These are phyloP conservation scores for Borostomias antarcticus DNA, from an alignment of 2,797 vertebrate genomes.

Conservation along the genomic window DNA sequence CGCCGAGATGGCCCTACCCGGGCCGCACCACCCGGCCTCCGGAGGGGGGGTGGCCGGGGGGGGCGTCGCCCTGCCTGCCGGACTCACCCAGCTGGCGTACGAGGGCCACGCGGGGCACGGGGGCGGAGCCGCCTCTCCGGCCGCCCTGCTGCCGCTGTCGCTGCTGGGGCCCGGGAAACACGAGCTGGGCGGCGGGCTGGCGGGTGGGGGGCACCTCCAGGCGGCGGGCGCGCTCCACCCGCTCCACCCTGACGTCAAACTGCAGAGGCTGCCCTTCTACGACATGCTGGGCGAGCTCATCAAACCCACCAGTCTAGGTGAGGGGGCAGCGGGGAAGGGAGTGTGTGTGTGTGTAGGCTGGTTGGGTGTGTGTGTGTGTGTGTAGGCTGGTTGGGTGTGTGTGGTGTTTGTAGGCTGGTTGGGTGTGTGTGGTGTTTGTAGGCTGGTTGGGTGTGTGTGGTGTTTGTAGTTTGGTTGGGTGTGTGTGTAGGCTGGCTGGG, in stretches of 20 bases:
- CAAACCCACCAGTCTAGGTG: slow-evolving; percentile 96
- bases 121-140: slow-evolving; percentile 83
- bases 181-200: slow-evolving; percentile 85
- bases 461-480: background rate
- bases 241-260: slow-evolving; percentile 96
- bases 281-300: slow-evolving; percentile 97
- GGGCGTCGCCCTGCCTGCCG: slow-evolving; percentile 80
- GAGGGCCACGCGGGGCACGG: slow-evolving; percentile 79
- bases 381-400: background rate
- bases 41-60: slow-evolving; percentile 62
- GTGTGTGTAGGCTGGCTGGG: no score
- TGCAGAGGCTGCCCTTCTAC: slow-evolving; percentile 96
- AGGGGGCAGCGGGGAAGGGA: slow-evolving; percentile 49
- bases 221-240: slow-evolving; percentile 89
- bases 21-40: slow-evolving; percentile 83
- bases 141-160: slow-evolving; percentile 87
- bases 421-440: no score
- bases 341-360: background rate
- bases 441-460: no score
- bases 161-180: slow-evolving; percentile 93
- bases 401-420: background rate
- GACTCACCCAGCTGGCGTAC: slow-evolving; percentile 88
- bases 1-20: slow-evolving; percentile 86
- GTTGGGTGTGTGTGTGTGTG: background rate
- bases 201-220: slow-evolving; percentile 84